phyloP scores from a whole-genome alignment of 2,113 vertebrate genomes.

The Setophaga petechia region DNA sequence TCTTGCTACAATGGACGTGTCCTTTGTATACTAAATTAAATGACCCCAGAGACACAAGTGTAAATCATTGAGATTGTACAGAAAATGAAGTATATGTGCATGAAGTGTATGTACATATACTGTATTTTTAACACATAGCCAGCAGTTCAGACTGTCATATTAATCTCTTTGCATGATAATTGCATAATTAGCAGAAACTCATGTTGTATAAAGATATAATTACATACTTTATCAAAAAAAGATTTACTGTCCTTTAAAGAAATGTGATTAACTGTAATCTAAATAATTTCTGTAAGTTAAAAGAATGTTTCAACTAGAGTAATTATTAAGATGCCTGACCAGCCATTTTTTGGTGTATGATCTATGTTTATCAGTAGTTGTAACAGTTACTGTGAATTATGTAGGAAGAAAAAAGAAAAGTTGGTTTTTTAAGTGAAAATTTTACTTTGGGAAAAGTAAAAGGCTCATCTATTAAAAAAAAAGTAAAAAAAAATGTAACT shows the following conservation, averaged over 20 bases:
- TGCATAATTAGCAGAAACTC: slow-evolving; percentile 48
- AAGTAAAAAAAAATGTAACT: background rate
- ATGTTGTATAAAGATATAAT: slow-evolving; percentile 4
- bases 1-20: background rate
- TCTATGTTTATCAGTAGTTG: background rate
- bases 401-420: background rate
- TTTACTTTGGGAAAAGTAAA: background rate
- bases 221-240: background rate
- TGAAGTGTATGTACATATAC: background rate
- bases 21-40: background rate
- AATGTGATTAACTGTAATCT: background rate
- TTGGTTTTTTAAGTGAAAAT: background rate
- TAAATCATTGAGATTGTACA: background rate
- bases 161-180: slow-evolving; percentile 23
- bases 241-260: slow-evolving; percentile 18
- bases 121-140: background rate
- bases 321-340: slow-evolving; percentile 3
- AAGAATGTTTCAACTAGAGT: background rate
- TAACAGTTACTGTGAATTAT: background rate
- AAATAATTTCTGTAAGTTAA: slow-evolving; percentile 1
- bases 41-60: background rate
- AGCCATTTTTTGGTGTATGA: background rate
- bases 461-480: background rate
- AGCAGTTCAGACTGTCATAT: background rate
- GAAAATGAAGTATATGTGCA: background rate